Percentiles rank a stretch among this genome's conserved stretches.
phyloP scores from a whole-genome alignment of 2,797 vertebrate species.

The Hapalemur alaotrensis region DNA sequence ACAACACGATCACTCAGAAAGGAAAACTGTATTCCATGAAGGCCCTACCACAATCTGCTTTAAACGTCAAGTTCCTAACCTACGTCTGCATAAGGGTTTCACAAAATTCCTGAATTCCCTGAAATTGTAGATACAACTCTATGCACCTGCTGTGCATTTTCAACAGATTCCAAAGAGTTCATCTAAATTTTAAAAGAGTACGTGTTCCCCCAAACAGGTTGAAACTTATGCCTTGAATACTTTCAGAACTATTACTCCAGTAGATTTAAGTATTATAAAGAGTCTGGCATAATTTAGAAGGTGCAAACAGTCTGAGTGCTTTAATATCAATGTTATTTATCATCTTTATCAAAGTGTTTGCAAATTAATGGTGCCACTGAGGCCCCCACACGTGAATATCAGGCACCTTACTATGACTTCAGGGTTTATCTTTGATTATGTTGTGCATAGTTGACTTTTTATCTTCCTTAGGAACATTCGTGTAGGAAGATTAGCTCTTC shows the following conservation, averaged over 20 bases:
- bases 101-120: background rate
- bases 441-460: background rate
- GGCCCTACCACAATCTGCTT: background rate
- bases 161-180: background rate
- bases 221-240: background rate
- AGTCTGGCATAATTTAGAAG: background rate
- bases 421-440: background rate
- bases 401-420: background rate
- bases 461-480: background rate
- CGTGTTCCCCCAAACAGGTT: background rate
- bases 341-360: background rate
- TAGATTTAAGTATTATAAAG: background rate
- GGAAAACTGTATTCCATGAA: background rate
- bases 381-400: background rate
- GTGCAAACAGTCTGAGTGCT: background rate
- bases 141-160: background rate
- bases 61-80: background rate
- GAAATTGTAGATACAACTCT: background rate
- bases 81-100: background rate
- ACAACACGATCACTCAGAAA: background rate
- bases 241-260: background rate
- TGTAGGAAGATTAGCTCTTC: background rate
- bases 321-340: background rate
- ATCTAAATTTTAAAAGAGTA: constrained; percentile 9
- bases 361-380: background rate